Evolutionary conservation across 1,140 invertebrate genomes (phyloP).

Genomic region (Zophobas atratus): DNA sequence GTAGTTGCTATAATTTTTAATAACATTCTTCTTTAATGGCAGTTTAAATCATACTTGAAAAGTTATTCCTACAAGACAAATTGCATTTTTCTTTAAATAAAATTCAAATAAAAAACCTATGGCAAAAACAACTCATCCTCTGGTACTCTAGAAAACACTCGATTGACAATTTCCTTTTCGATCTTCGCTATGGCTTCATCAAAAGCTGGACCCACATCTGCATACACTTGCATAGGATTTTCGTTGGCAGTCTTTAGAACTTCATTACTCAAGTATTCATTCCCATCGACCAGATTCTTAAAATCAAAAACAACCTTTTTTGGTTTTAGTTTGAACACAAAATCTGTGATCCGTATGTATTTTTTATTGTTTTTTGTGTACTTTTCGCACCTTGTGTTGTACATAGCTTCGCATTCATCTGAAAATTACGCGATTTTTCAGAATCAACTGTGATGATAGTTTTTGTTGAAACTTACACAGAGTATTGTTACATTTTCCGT

Average conservation of each 20-base stretch:
- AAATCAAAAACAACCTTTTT: slow-evolving; percentile 35
- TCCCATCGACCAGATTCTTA: slow-evolving; percentile 38
- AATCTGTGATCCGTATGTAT: slow-evolving; percentile 4
- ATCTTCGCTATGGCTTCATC: slow-evolving; percentile 4
- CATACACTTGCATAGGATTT: slow-evolving; percentile 15
- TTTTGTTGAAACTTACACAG: slow-evolving; percentile 8
- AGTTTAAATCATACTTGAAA: no score
- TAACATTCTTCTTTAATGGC: no score
- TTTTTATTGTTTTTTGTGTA: slow-evolving; percentile 1
- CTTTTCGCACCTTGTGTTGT: slow-evolving; percentile 17
- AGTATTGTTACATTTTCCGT: slow-evolving; percentile 20
- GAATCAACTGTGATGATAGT: no score
- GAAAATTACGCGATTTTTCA: neutral
- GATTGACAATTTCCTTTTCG: slow-evolving; percentile 7
- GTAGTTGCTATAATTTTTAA: no score
- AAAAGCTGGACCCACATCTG: slow-evolving; percentile 7
- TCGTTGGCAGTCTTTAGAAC: slow-evolving; percentile 35
- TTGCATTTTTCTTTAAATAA: neutral
- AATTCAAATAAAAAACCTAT: neutral
- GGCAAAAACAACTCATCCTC: slow-evolving; percentile 39
- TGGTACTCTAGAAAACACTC: slow-evolving; percentile 28
- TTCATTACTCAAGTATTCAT: slow-evolving; percentile 31
- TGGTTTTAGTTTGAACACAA: slow-evolving; percentile 3
- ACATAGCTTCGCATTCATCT: slow-evolving; percentile 1
- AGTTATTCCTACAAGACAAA: no score